Evolutionary conservation across 2,888 invertebrate species (phyloP), one percentile per base, ranked within the genome.

Genomic region (Palloptera scutellata): DNA sequence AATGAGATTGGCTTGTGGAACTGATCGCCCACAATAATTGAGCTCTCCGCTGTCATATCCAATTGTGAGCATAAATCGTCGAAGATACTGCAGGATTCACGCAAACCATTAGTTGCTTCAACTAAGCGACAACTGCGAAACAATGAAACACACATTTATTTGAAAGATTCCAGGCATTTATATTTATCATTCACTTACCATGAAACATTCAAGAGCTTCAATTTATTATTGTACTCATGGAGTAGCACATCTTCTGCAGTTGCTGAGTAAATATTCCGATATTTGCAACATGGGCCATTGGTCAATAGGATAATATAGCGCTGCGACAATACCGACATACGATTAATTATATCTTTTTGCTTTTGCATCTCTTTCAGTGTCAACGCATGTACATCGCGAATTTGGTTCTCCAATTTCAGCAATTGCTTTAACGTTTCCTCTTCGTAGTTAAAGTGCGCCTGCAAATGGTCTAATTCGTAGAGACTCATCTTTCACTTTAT

Each of bases 301-400:
- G 81, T 79, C n/a, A 75, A 59, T 45, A 82, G 58, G n/a, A 82
- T 76, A 0, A 79, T 68, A 63, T 80, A 83, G 6, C 81, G 74
- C 54, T 81, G 82, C 1, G 82, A 78, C 3, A 83, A 53, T n/a
- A 77, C 66, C 83, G 81, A 82, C 1, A 83, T 40, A 9, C 81
- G 74, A 51, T 77, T 75, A 13, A 75, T 70, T 1, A 80, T 59
- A n/a, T 77, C 75, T 15, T 72, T 76, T 30, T 81, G 82, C 0
- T 69, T 59, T 19, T 72, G 60, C 41, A 80, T 40, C 72, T 81
- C 81, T 20, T 74, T 77, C 42, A 70, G 66, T 17, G 74, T 72
- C 8, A 73, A 59, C 12, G 73, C 41, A 54, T 76, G 76, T 53
- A 76, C 76, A 0, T 75, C 73, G 0, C 75, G 67, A 51, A 64